Base-by-base conservation (phyloP, 2,797 vertebrate genomes). In the Chelidonichthys spinosus region DNA sequence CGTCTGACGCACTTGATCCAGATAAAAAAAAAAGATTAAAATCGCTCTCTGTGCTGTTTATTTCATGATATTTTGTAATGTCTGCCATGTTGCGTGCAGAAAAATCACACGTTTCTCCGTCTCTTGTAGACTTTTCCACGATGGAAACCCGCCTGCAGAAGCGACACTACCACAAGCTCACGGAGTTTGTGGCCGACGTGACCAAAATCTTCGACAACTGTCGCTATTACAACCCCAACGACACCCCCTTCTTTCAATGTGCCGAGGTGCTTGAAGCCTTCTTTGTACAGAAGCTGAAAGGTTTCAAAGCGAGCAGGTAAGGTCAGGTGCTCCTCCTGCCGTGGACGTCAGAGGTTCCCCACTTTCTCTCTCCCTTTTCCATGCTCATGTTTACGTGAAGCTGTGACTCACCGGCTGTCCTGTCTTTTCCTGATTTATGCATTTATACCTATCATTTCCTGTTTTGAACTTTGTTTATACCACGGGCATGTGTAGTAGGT, bases 151-250 rank as follows among this genome's bases (percentile, higher is more conserved):
- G 95, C 82, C 90, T 99, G 87, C 96, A 97, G 74, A 97, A 95
- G 61, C 96, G 97, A 66, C 97, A 96, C 92, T 99, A 99, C 94
- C 97, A 95, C 93, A 99, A 99, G 90, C 95, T 99, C 88, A 98
- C 98, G 0, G 98, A 99, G 92, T 99, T 98, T 79, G 98, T 99
- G 93, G 98, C 97, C 63, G 98, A 99, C 88, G 97, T 99, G 97
- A 99, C 98, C 98, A 99, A 99, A 98, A 98, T 99, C 92, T 99
- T 99, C 79, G 98, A 99, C 94, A 99, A 99, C 95, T 99, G 98
- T 93, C 98, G 98, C 94, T 99, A 99, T 80, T 99, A 99, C 95
- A 99, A 99, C 93, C 97, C 98, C 76, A 98, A 96, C 60, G 98
- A 99, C 93, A 98, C 98, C 64, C 96, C 97, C 82, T 99, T 99